Evolutionary conservation across 1,140 invertebrate species (phyloP).

Genomic region (Oedothorax gibbosus): DNA sequence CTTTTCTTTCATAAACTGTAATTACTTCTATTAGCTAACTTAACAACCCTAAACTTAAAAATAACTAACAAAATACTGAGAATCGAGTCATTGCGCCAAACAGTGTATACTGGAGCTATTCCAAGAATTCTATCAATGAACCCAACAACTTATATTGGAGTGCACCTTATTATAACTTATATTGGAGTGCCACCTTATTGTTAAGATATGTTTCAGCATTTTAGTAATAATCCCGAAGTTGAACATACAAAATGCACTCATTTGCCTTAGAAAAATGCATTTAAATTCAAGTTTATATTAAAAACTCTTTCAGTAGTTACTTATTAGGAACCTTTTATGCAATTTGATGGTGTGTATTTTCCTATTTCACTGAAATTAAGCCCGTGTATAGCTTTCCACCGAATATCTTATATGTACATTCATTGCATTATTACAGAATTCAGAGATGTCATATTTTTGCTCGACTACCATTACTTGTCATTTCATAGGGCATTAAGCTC

Average conservation of each 20-base stretch:
- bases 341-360: neutral
- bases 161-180: no score
- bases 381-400: constrained; percentile 18
- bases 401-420: constrained; percentile 25
- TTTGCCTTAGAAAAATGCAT: neutral
- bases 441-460: constrained; percentile 58
- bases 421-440: neutral
- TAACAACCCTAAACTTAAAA: no score
- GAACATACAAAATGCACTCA: neutral
- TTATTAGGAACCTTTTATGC: neutral
- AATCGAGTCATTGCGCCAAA: no score
- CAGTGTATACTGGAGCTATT: no score
- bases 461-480: constrained; percentile 34
- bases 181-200: no score
- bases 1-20: no score
- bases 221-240: no score
- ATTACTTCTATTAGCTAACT: no score
- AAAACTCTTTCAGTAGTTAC: neutral
- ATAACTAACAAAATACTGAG: no score
- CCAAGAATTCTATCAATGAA: no score
- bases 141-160: no score
- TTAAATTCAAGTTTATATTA: constrained; percentile 3
- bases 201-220: no score
- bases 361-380: neutral
- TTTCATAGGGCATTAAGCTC: constrained; percentile 24